Percentiles rank a stretch among this genome's conserved stretches.
Evolutionary conservation across 2,888 invertebrate genomes (phyloP).

Genomic region (Dyspetes luteomarginatus): DNA sequence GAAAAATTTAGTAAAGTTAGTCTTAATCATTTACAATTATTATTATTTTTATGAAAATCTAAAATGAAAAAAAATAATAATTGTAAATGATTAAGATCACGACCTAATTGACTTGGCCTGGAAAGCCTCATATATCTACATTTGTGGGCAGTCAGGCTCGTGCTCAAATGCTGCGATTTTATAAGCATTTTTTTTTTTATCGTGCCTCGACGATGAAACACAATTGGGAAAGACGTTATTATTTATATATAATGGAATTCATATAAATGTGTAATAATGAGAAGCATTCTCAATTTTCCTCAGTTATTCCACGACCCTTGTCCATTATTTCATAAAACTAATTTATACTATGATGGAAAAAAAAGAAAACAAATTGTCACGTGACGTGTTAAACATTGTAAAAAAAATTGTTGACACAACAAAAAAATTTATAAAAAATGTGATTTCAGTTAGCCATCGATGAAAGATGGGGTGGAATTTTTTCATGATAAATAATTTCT

Average conservation of each 20-base stretch:
- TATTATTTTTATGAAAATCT: too few relatives aligned
- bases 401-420: neutral
- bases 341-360: too few relatives aligned
- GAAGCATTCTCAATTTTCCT: neutral
- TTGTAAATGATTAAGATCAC: too few relatives aligned
- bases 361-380: too few relatives aligned
- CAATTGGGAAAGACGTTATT: slow-evolving; percentile 23
- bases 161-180: slow-evolving; percentile 36
- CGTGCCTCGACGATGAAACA: neutral
- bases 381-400: too few relatives aligned
- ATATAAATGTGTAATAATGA: neutral
- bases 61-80: too few relatives aligned
- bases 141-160: slow-evolving; percentile 26
- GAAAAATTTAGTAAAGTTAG: too few relatives aligned
- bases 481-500: neutral
- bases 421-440: neutral
- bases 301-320: neutral
- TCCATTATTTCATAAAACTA: neutral
- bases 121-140: too few relatives aligned
- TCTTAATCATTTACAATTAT: too few relatives aligned
- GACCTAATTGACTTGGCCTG: too few relatives aligned
- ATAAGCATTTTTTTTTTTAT: slow-evolving; percentile 1
- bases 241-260: neutral
- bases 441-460: neutral
- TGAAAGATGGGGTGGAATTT: neutral